Base-by-base conservation (phyloP, 2,797 vertebrate genomes). In the Coccyzus lansbergi region DNA sequence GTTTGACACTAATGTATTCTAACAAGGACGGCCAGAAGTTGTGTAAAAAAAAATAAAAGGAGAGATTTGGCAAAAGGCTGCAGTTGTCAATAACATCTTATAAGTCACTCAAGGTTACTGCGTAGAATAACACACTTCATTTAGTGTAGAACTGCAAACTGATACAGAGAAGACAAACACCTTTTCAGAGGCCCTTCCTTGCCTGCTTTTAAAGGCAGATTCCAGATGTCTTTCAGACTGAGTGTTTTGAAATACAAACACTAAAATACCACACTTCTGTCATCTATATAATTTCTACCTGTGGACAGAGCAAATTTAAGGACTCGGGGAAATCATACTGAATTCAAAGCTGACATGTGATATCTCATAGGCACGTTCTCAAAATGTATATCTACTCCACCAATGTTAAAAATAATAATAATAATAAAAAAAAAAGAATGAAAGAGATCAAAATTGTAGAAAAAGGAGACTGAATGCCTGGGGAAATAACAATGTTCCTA, bases 1-100 rank as follows among this genome's bases (percentile, higher is more conserved):
- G 60, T 67, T 90, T 93, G 80, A 94, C 70, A 84, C 52, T 95
- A 88, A 94, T 67, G n/a, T 60, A 76, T 53, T 86, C 83, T 90
- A 94, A 94, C 90, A 96, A 96, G 88, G 88, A 93, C 90, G 92
- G 88, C 18, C 90, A 94, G 81, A 92, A 95, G 55, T 70, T 92
- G 60, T 58, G 74, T 67, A 74, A 94, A 96, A 96, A 86, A 38
- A 77, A 94, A 96, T 96, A 86, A 86, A 86, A 81, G 86, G 56
- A 34, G 22, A 70, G 18, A 55, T 88, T 84, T 94, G 68, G 90
- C 86, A 94, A 92, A 74, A 40, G 44, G 40, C 34, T 93, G 48
- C 7, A 71, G 55, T 15, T 88, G 92, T 95, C 86, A 94, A 96
- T 94, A 93, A 92, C 91, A 82, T 82, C 67, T 77, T 70, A 1